phyloP scores from a whole-genome alignment of 2,113 vertebrate species.

The Phalacrocorax aristotelis region DNA sequence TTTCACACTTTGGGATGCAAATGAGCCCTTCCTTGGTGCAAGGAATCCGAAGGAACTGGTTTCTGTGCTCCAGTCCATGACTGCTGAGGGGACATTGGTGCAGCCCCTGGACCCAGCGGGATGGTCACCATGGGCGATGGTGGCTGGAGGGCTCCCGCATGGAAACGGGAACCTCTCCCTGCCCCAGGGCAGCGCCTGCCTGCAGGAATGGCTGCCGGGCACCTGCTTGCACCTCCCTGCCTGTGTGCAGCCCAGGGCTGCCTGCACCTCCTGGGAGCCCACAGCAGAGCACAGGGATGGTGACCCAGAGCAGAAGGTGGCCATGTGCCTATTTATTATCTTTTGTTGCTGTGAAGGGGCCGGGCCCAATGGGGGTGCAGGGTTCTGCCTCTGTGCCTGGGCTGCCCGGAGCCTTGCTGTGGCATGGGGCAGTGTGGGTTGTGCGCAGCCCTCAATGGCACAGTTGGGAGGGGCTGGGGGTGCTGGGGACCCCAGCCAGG shows the following conservation, averaged over 20 bases:
- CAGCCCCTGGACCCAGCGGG: not conserved
- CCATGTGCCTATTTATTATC: not conserved
- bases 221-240: not conserved
- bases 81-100: not conserved
- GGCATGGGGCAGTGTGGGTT: accelerated
- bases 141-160: not conserved
- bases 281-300: not conserved
- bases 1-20: not conserved
- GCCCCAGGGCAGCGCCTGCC: not conserved
- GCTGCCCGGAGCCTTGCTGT: not conserved
- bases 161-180: not conserved
- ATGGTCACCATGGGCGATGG: not conserved
- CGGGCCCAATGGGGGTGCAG: accelerated
- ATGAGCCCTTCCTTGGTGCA: not conserved
- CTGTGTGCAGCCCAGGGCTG: not conserved
- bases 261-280: accelerated
- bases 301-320: not conserved
- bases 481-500: not conserved
- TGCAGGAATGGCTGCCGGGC: not conserved
- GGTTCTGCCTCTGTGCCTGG: accelerated
- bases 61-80: not conserved
- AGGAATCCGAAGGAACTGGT: slow-evolving; percentile 32
- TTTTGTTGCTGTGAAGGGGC: not conserved
- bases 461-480: accelerated
- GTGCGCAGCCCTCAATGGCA: not conserved